A percentile compares a stretch with the other conserved stretches of the same genome.
Evolutionary conservation across 2,888 invertebrate genomes (phyloP).

Genomic region (Pheosia gnoma): DNA sequence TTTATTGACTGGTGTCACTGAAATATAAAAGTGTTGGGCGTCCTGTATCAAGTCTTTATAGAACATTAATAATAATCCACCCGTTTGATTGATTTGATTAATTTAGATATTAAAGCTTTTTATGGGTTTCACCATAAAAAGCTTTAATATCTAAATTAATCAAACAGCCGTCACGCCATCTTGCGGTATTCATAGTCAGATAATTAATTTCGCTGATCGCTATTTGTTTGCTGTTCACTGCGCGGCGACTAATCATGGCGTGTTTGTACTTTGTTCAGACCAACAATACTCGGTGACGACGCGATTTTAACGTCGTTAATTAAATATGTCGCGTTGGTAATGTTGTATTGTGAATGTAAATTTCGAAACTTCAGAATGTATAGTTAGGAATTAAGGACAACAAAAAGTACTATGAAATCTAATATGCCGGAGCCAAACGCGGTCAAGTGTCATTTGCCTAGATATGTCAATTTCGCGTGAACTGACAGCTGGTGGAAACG

Average conservation of each 20-base stretch:
- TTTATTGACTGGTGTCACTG: too few relatives aligned
- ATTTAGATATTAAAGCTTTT: slow-evolving; percentile 5
- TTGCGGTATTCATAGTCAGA: slow-evolving; percentile 4
- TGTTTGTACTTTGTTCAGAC: slow-evolving; percentile 7
- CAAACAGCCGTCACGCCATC: slow-evolving; percentile 2
- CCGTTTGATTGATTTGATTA: too few relatives aligned
- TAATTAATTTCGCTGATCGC: slow-evolving; percentile 8
- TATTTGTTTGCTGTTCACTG: slow-evolving; percentile 3
- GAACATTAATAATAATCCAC: too few relatives aligned
- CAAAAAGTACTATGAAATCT: too few relatives aligned
- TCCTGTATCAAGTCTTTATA: too few relatives aligned
- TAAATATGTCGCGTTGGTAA: slow-evolving; percentile 4
- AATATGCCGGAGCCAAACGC: too few relatives aligned
- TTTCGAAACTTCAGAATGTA: background rate
- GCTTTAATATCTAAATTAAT: slow-evolving; percentile 5
- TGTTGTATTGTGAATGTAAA: background rate
- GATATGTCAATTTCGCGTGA: too few relatives aligned
- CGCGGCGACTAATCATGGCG: slow-evolving; percentile 5
- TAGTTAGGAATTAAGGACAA: too few relatives aligned
- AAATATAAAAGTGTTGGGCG: too few relatives aligned
- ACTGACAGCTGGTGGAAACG: too few relatives aligned
- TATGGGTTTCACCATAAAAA: slow-evolving; percentile 1
- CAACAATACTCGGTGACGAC: slow-evolving; percentile 5
- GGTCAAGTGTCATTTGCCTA: too few relatives aligned
- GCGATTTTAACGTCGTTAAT: slow-evolving; percentile 9